phyloP scores from a whole-genome alignment of 2,797 vertebrate genomes.

The Esox masquinongy region DNA sequence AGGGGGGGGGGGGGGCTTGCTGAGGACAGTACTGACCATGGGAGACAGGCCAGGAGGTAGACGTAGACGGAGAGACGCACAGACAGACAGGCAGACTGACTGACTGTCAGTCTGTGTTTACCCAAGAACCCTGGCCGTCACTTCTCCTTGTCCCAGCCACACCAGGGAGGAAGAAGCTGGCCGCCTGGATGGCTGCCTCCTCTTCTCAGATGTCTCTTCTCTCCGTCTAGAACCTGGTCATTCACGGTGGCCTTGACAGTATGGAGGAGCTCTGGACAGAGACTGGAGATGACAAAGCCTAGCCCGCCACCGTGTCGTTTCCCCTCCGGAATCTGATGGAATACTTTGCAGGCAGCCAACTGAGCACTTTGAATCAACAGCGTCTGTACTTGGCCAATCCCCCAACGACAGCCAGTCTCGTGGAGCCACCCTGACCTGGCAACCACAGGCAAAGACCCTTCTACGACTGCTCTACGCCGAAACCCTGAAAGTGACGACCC shows the following conservation, averaged over 20 bases:
- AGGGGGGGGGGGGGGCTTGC: constrained; percentile 18
- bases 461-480: too few relatives aligned
- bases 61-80: constrained; percentile 24
- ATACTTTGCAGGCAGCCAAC: too few relatives aligned
- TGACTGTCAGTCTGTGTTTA: constrained; percentile 43
- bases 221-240: constrained; percentile 15
- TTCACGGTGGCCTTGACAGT: constrained; percentile 34
- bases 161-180: constrained; percentile 21
- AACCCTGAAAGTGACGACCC: too few relatives aligned
- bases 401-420: too few relatives aligned
- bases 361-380: background rate
- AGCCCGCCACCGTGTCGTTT: background rate
- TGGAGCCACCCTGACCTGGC: too few relatives aligned
- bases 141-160: background rate
- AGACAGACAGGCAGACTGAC: constrained; percentile 26
- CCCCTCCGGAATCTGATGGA: too few relatives aligned
- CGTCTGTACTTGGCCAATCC: too few relatives aligned
- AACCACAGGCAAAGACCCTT: too few relatives aligned
- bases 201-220: constrained; percentile 29
- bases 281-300: constrained; percentile 18
- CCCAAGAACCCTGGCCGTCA: constrained; percentile 27
- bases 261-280: constrained; percentile 23
- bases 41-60: constrained; percentile 9
- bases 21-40: constrained; percentile 31
- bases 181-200: constrained; percentile 17